These are phyloP conservation scores for Rhinolophus ferrumequinum DNA, from an alignment of 2,113 vertebrate species.

Conservation along the genomic window DNA sequence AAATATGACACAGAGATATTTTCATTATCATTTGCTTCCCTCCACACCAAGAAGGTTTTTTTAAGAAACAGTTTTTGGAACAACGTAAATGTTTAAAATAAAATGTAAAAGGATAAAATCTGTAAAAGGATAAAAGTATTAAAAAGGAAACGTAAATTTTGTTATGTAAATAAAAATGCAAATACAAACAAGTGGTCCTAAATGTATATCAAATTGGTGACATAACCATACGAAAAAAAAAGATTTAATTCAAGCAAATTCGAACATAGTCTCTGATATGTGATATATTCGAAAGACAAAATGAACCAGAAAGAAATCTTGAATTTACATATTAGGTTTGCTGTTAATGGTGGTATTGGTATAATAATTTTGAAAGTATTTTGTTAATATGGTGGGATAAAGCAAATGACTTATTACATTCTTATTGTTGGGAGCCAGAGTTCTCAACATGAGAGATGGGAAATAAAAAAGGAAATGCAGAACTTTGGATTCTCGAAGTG, in stretches of 20 bases:
- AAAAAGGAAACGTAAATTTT: neutral
- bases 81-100: neutral
- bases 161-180: neutral
- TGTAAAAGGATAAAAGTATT: neutral
- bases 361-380: slow-evolving; percentile 8
- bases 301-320: neutral
- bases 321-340: neutral
- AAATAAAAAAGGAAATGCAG: neutral
- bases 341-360: neutral
- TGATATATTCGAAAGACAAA: neutral
- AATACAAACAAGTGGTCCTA: neutral
- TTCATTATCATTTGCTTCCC: neutral
- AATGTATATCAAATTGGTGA: neutral
- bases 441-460: neutral
- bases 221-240: neutral
- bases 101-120: neutral
- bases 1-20: neutral
- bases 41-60: neutral
- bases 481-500: neutral
- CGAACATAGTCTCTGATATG: neutral
- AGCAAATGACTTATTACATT: neutral
- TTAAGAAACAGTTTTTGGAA: neutral
- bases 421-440: neutral
- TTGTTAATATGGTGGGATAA: neutral
- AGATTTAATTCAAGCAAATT: neutral